Base-by-base conservation (phyloP, 2,888 invertebrate species). In the Proisotoma minuta region DNA sequence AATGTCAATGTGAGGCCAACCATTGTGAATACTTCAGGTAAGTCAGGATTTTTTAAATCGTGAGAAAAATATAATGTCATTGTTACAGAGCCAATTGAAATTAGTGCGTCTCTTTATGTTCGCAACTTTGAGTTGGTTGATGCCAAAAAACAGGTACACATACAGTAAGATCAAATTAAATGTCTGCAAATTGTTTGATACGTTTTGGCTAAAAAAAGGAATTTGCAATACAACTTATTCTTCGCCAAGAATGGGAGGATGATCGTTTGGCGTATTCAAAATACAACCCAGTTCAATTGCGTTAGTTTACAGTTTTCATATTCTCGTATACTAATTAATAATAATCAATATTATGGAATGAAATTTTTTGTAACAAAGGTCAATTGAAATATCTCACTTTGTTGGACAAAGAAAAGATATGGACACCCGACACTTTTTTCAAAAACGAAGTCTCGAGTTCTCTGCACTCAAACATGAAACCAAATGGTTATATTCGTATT, bases 221-320 rank as follows among this genome's bases (percentile, higher is more conserved):
- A 28, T 52, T 27, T 18, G 3, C 52, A 3, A 5, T 52, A 8
- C 28, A 52, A 24, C 18, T 52, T 15, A 52, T n/a, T 5, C 52
- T 52, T 3, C 27, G 12, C 8, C 52, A 52, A 20, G 52, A 52
- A 27, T 52, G 52, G 52, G 52, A 52, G 18, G 52, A 52, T 24
- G 52, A 52, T 28, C 52, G 52, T 10, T 52, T 52, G 52, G 52
- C 52, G 3, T 52, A 52, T 27, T 26, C 28, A 20, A 52, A 52
- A 20, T 52, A 8, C 52, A 52, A 52, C 28, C 52, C 52, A 10
- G 52, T 52, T 52, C 52, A 52, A 27, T 28, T 52, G 18, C 4
- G 52, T 52, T 18, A 47, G 34, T 34, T 34, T n/a, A n/a, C n/a
- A n/a, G n/a, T n/a, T n/a, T n/a, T n/a, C n/a, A n/a, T n/a, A n/a